Conservation (phyloP, 1,140 invertebrate species). For the Oncopeltus fasciatus region DNA sequence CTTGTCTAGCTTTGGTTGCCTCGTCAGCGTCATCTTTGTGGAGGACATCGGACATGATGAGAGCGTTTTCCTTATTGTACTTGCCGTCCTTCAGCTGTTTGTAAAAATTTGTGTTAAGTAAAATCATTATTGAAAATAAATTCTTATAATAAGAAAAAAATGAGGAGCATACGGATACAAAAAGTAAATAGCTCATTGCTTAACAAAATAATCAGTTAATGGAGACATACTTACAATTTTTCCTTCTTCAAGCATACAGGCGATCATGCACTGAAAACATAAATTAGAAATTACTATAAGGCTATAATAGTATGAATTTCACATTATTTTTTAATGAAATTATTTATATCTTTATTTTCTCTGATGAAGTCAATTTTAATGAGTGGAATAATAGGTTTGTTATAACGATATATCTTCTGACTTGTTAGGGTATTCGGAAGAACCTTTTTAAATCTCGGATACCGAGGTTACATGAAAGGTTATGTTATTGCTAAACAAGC, state of each 20-base stretch:
- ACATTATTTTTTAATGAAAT: background rate
- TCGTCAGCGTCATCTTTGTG: slow-evolving; percentile 14
- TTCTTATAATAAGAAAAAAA: background rate
- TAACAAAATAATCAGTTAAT: too few species aligned
- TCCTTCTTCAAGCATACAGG: slow-evolving; percentile 16
- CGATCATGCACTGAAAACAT: slow-evolving; percentile 15
- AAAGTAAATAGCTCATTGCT: background rate
- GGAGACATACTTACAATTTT: slow-evolving; percentile 16
- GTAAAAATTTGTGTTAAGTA: background rate
- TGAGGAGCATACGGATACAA: background rate
- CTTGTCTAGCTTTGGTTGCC: slow-evolving; percentile 7
- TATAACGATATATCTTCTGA: too few species aligned
- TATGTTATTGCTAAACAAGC: too few species aligned
- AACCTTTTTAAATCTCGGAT: too few species aligned
- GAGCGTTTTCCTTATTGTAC: slow-evolving; percentile 13
- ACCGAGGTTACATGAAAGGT: too few species aligned
- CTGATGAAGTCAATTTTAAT: too few species aligned
- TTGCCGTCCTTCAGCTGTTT: slow-evolving; percentile 13
- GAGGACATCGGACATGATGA: slow-evolving; percentile 13
- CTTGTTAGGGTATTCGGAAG: too few species aligned
- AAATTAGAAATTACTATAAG: background rate
- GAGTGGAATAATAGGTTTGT: too few species aligned
- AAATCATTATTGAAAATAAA: background rate
- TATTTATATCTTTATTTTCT: too few species aligned
- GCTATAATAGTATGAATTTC: background rate